Evolutionary conservation across 2,797 vertebrate genomes (phyloP).

Genomic region (Lindbergichthys nudifrons): DNA sequence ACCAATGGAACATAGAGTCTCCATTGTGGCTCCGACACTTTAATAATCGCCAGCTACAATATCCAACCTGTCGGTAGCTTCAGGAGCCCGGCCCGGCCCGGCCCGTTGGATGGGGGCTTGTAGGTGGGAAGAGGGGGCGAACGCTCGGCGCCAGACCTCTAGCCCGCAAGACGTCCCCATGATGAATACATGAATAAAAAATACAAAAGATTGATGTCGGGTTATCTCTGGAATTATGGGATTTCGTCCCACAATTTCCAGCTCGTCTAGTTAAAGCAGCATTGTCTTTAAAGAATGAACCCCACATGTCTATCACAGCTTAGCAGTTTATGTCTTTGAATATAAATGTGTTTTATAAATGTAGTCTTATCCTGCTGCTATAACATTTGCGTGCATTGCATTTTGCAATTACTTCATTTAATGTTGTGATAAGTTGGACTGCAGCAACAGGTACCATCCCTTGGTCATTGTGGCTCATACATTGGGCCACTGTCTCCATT

Average conservation of each 20-base stretch:
- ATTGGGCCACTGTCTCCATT: conserved; percentile 38
- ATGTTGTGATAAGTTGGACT: neutral
- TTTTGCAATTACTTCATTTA: neutral
- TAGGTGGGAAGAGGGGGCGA: conserved; percentile 83
- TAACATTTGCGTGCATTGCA: neutral
- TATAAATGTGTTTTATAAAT: neutral
- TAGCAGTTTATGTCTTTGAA: neutral
- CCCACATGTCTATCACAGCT: neutral
- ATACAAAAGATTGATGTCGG: conserved; percentile 73
- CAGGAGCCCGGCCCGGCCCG: conserved; percentile 90
- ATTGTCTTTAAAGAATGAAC: neutral
- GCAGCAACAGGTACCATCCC: neutral
- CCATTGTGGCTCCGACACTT: conserved; percentile 97
- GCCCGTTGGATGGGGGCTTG: conserved; percentile 84
- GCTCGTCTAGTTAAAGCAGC: neutral
- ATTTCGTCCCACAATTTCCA: conserved; percentile 40
- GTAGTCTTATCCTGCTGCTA: neutral
- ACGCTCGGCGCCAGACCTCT: conserved; percentile 87
- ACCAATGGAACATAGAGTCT: conserved; percentile 98
- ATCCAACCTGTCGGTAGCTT: conserved; percentile 99
- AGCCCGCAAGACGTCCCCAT: conserved; percentile 73
- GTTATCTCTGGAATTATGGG: conserved; percentile 73
- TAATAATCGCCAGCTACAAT: conserved; percentile 99
- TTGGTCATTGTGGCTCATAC: conserved; percentile 18
- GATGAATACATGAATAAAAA: conserved; percentile 88